Conservation (phyloP, 2,113 vertebrate species). For the Canis aureus region DNA sequence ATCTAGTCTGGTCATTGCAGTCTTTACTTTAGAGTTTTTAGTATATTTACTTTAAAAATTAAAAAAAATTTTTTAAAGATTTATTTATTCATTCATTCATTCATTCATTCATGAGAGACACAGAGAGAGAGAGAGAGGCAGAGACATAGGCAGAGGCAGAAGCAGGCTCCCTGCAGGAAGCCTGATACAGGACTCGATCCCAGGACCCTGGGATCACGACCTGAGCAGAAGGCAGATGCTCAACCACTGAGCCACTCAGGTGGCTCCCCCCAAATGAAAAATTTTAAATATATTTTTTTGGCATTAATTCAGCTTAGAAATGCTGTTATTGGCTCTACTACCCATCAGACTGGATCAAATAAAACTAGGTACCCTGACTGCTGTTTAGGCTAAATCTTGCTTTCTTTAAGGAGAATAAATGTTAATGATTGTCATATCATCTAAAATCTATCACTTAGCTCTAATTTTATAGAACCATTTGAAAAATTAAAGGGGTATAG, state of each 20-base stretch:
- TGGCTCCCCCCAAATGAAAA: neutral
- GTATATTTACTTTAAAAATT: slow-evolving; percentile 28
- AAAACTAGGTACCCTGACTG: neutral
- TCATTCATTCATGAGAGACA: too few species aligned
- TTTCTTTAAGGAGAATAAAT: slow-evolving; percentile 28
- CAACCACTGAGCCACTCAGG: too few species aligned
- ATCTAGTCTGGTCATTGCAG: neutral
- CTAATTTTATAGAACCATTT: neutral
- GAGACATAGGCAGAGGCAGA: too few species aligned
- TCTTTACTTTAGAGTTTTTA: neutral
- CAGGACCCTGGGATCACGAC: too few species aligned
- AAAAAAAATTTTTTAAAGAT: neutral
- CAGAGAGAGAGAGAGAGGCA: too few species aligned
- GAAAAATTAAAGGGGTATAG: slow-evolving; percentile 33
- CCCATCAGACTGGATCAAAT: neutral
- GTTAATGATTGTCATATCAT: neutral
- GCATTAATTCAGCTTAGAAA: neutral
- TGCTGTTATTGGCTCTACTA: neutral
- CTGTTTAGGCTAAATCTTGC: neutral
- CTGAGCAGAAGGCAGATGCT: too few species aligned
- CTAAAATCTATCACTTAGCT: slow-evolving; percentile 25
- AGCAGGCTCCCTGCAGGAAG: too few species aligned
- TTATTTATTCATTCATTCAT: too few species aligned
- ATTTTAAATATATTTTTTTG: neutral
- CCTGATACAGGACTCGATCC: too few species aligned